Evolutionary conservation across 1,140 invertebrate genomes (phyloP).

Genomic region (Scaptomyza pallida): DNA sequence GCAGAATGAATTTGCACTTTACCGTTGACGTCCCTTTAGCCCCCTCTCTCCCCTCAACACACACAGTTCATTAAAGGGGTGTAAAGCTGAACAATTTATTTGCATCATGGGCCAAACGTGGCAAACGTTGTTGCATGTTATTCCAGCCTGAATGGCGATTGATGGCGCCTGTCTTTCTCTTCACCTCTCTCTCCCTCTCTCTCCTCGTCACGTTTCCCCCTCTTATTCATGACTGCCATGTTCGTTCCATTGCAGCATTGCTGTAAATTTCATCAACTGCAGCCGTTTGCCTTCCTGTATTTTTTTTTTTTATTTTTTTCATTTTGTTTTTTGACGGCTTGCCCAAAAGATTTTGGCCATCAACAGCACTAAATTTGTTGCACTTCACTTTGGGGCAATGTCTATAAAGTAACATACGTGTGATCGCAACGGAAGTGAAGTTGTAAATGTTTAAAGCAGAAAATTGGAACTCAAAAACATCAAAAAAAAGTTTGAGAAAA

Average conservation of each 20-base stretch:
- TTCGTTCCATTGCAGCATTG: conserved; percentile 36
- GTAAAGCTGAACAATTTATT: conserved; percentile 76
- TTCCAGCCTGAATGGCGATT: conserved; percentile 49
- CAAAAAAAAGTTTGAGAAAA: too few species aligned
- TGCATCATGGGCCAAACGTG: conserved; percentile 59
- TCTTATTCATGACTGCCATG: conserved; percentile 9
- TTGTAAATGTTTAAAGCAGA: too few species aligned
- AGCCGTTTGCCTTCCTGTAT: not conserved
- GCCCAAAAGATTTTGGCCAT: conserved; percentile 20
- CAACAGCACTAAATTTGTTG: conserved; percentile 1
- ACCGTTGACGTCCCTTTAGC: not conserved
- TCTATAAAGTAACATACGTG: not conserved
- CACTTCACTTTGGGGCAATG: conserved; percentile 1
- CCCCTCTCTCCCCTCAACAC: too few species aligned
- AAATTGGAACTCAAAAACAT: too few species aligned
- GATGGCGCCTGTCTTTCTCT: conserved; percentile 21
- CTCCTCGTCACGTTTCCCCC: too few species aligned
- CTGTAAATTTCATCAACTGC: conserved; percentile 34
- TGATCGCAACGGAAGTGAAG: too few species aligned
- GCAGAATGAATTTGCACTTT: not conserved
- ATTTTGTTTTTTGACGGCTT: not conserved
- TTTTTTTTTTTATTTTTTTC: too few species aligned
- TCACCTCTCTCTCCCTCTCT: too few species aligned
- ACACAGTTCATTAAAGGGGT: conserved; percentile 68
- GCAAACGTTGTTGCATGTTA: conserved; percentile 35